These are phyloP conservation scores for Haliclystus octoradiatus DNA, from an alignment of 30 jellyfish, hydroid and myxozoan species.

Conservation along the genomic window DNA sequence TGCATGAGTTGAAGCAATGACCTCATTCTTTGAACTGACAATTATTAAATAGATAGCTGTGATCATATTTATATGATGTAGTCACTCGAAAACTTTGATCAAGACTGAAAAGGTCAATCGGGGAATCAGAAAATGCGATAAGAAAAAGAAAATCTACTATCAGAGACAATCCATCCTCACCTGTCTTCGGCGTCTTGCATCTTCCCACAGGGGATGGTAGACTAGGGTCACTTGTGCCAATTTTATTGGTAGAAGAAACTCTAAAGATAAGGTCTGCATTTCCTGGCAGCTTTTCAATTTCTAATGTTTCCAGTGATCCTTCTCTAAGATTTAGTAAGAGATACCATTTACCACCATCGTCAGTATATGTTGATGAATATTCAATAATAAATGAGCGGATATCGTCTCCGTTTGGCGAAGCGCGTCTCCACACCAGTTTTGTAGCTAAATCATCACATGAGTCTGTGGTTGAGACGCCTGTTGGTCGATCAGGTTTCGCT, in stretches of 20 bases:
- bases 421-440: slow-evolving; percentile 35
- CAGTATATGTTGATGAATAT: slow-evolving; percentile 32
- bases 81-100: too few relatives aligned
- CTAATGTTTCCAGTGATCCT: slow-evolving; percentile 5
- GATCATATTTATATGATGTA: too few relatives aligned
- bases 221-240: slow-evolving; percentile 52
- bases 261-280: slow-evolving; percentile 57
- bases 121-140: too few relatives aligned
- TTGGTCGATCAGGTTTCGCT: slow-evolving; percentile 87
- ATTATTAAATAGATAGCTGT: too few relatives aligned
- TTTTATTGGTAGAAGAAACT: slow-evolving; percentile 30
- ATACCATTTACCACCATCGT: slow-evolving; percentile 47
- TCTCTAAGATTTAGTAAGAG: slow-evolving; percentile 12
- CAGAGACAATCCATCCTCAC: too few relatives aligned
- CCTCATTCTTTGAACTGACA: too few relatives aligned
- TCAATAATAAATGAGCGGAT: slow-evolving; percentile 25
- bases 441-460: slow-evolving; percentile 33
- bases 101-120: too few relatives aligned
- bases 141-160: too few relatives aligned
- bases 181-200: slow-evolving; percentile 74
- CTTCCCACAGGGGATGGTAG: slow-evolving; percentile 19
- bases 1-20: too few relatives aligned
- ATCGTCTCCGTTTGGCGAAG: slow-evolving; percentile 19
- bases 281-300: slow-evolving; percentile 18
- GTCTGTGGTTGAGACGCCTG: slow-evolving; percentile 11